Percentiles rank a stretch among this genome's conserved stretches.
phyloP scores from a whole-genome alignment of 37 sponge, comb jelly and placozoan genomes.

The Hormiphora californensis region DNA sequence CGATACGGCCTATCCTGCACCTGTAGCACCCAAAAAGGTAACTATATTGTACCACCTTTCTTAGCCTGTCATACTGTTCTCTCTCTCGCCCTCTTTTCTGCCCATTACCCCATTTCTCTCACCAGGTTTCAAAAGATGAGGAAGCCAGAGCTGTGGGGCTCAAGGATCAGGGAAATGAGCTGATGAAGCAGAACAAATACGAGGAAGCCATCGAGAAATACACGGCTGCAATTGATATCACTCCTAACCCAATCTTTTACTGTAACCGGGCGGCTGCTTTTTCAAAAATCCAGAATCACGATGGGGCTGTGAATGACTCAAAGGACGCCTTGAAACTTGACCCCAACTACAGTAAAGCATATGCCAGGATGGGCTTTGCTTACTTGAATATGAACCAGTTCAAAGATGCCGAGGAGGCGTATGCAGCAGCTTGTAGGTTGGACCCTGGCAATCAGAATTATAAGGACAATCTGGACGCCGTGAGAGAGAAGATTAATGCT shows the following conservation, averaged over 20 bases:
- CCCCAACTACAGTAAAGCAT: constrained; percentile 29
- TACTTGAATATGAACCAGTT: constrained; percentile 27
- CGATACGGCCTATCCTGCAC: neutral
- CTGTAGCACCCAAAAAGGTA: neutral
- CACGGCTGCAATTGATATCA: constrained; percentile 19
- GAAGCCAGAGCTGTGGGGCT: neutral
- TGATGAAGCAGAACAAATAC: constrained; percentile 52
- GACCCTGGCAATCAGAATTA: constrained; percentile 38
- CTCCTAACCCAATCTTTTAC: neutral
- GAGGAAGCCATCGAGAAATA: constrained; percentile 44
- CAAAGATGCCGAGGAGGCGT: constrained; percentile 11
- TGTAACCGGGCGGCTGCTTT: constrained; percentile 40
- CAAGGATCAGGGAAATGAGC: constrained; percentile 37
- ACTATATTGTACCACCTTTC: no score
- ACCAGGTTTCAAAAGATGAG: no score
- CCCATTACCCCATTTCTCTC: no score
- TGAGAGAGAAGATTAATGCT: constrained; percentile 39
- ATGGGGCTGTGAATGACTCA: neutral
- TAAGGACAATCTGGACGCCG: constrained; percentile 32
- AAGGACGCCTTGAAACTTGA: constrained; percentile 5
- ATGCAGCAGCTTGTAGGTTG: neutral
- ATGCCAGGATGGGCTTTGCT: constrained; percentile 48
- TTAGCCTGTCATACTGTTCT: no score
- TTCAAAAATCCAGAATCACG: constrained; percentile 13
- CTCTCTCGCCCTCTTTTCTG: no score